Evolutionary conservation across 2,888 invertebrate species (phyloP).

Genomic region (Allygus modestus): DNA sequence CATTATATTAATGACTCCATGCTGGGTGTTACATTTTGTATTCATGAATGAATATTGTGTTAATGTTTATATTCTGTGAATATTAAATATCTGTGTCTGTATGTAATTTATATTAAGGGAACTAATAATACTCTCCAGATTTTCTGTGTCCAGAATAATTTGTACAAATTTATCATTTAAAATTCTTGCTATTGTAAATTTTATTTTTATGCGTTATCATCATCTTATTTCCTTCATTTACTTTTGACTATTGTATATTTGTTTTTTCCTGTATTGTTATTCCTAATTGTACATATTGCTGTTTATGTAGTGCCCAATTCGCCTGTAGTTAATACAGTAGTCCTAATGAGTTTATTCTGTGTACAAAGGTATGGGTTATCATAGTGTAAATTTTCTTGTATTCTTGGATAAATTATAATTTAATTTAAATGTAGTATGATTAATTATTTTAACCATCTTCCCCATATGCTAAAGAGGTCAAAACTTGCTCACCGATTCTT

Average conservation of each 20-base stretch:
- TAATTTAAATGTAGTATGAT: constrained; percentile 8
- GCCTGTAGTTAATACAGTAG: background rate
- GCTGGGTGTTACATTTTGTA: constrained; percentile 31
- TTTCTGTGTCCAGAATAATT: background rate
- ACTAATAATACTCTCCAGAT: background rate
- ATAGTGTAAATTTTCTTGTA: constrained; percentile 46
- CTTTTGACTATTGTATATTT: constrained; percentile 49
- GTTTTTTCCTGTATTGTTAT: constrained; percentile 33
- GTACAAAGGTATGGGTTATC: constrained; percentile 56
- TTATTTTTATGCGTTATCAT: background rate
- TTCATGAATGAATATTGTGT: constrained; percentile 48
- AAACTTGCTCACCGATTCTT: too few relatives aligned
- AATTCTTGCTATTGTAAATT: background rate
- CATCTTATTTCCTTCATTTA: background rate
- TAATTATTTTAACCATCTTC: too few relatives aligned
- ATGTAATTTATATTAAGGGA: constrained; percentile 14
- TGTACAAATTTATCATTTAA: constrained; percentile 10
- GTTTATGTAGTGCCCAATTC: constrained; percentile 45
- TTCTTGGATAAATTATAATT: constrained; percentile 47
- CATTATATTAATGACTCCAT: constrained; percentile 49
- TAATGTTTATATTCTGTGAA: constrained; percentile 55
- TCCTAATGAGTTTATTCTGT: background rate
- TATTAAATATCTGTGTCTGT: constrained; percentile 21
- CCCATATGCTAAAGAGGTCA: too few relatives aligned
- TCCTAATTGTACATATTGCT: constrained; percentile 25